These are phyloP conservation scores for Calephelis virginiensis DNA, from an alignment of 1,140 invertebrate genomes.

Conservation along the genomic window DNA sequence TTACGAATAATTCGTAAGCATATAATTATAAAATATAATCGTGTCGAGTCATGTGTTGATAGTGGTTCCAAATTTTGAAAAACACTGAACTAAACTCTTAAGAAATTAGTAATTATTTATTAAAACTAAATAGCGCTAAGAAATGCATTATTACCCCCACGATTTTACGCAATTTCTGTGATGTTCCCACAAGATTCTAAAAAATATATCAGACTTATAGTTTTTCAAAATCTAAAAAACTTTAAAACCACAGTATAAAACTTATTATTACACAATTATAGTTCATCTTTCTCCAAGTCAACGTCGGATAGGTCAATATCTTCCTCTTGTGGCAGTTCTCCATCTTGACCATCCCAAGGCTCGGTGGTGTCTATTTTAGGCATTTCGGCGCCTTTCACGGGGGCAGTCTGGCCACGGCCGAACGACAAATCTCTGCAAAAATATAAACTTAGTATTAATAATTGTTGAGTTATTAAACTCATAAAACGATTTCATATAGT, in stretches of 20 bases:
- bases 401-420: conserved; percentile 94
- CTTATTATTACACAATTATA: conserved; percentile 78
- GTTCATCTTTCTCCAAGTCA: conserved; percentile 92
- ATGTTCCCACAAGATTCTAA: neutral
- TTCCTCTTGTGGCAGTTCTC: conserved; percentile 91
- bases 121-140: conserved; percentile 1
- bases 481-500: too few species aligned
- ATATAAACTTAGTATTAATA: conserved; percentile 11
- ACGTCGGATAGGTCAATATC: conserved; percentile 96
- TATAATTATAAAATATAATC: neutral
- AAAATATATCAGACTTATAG: conserved; percentile 9
- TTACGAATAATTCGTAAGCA: neutral
- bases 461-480: too few species aligned
- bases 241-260: conserved; percentile 15
- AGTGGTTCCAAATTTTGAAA: conserved; percentile 3
- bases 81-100: neutral
- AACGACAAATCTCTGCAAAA: conserved; percentile 92
- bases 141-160: conserved; percentile 6
- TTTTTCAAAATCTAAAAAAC: conserved; percentile 2
- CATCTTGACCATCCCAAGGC: conserved; percentile 98
- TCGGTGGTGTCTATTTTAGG: conserved; percentile 87
- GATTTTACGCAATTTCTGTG: neutral
- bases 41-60: neutral
- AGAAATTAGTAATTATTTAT: neutral
- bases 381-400: conserved; percentile 91